Percentiles rank a stretch among this genome's conserved stretches.
Conservation (phyloP, 2,113 vertebrate species). For the Platichthys stellatus region DNA sequence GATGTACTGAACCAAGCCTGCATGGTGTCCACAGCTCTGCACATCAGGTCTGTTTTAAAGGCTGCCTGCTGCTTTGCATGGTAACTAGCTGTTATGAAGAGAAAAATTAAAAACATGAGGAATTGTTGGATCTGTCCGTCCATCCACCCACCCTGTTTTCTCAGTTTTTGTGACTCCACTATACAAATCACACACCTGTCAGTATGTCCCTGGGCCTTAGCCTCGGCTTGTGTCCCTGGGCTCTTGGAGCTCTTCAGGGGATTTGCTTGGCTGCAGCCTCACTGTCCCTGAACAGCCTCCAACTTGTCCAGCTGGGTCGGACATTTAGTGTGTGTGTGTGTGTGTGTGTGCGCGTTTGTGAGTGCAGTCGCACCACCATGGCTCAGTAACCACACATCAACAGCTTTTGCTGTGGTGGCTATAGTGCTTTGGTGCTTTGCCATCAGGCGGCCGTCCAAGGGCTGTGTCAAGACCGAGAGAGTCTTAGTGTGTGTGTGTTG, state of each 20-base stretch:
- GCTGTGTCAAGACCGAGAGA: conserved; percentile 65
- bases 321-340: conserved; percentile 31
- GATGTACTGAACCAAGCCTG: conserved; percentile 37
- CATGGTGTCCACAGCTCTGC: conserved; percentile 16
- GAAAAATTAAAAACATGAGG: conserved; percentile 79
- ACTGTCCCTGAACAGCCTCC: conserved; percentile 72
- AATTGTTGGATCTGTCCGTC: not conserved
- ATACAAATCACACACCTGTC: conserved; percentile 59
- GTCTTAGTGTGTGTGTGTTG: conserved; percentile 30
- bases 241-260: conserved; percentile 67
- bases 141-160: conserved; percentile 20
- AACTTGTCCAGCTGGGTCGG: conserved; percentile 78
- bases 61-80: conserved; percentile 71
- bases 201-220: conserved; percentile 57
- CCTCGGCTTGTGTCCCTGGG: conserved; percentile 45
- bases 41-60: conserved; percentile 60
- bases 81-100: conserved; percentile 69
- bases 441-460: conserved; percentile 77
- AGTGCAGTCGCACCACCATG: conserved; percentile 55
- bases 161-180: conserved; percentile 14
- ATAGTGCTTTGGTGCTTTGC: conserved; percentile 76
- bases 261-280: conserved; percentile 74
- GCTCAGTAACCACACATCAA: conserved; percentile 57
- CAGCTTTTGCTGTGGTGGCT: conserved; percentile 59
- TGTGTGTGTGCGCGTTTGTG: conserved; percentile 22